These are phyloP conservation scores for Hystrix brachyura DNA, from an alignment of 2,113 vertebrate species.

Conservation along the genomic window DNA sequence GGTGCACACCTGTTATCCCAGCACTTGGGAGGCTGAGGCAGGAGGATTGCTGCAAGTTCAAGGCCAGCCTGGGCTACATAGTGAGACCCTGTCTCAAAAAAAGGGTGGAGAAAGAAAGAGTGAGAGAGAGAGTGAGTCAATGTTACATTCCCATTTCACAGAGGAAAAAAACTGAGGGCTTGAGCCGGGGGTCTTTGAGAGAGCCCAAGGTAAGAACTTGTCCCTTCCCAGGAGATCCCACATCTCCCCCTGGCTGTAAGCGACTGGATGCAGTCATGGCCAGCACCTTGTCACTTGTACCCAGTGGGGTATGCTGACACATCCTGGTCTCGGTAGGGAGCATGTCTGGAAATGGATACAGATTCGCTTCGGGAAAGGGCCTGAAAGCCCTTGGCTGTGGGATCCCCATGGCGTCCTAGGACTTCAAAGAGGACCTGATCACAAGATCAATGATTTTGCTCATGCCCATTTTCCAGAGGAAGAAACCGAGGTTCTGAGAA, in stretches of 20 bases:
- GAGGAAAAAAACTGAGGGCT: neutral
- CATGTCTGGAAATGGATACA: neutral
- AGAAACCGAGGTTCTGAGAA: conserved; percentile 34
- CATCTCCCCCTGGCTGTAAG: neutral
- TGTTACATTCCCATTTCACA: neutral
- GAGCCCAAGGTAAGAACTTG: neutral
- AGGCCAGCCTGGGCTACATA: neutral
- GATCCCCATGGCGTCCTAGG: neutral
- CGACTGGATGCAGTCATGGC: neutral
- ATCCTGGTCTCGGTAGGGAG: neutral
- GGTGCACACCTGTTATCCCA: neutral
- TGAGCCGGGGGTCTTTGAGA: neutral
- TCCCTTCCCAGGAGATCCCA: neutral
- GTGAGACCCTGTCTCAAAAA: neutral
- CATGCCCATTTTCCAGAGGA: conserved; percentile 9
- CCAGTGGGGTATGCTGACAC: neutral
- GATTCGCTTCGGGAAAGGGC: neutral
- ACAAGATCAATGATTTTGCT: neutral
- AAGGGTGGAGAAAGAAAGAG: neutral
- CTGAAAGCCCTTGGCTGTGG: neutral
- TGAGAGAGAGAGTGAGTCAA: neutral
- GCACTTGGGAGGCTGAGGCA: neutral
- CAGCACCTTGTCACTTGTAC: neutral
- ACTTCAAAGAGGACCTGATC: neutral
- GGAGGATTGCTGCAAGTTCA: neutral